phyloP scores from a whole-genome alignment of 1,140 invertebrate species.

The Hyposmocoma kahamanoa region DNA sequence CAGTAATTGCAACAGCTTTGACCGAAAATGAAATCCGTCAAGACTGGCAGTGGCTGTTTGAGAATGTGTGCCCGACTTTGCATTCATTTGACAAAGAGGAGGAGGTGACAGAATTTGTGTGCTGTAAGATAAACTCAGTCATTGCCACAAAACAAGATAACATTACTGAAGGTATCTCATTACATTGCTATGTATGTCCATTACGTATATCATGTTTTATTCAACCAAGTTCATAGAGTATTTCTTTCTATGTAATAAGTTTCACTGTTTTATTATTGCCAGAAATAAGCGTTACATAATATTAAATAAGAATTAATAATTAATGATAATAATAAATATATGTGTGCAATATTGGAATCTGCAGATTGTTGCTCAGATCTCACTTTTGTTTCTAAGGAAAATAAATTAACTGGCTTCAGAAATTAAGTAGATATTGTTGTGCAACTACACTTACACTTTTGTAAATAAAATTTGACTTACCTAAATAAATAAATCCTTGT shows the following conservation, averaged over 20 bases:
- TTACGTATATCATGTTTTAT: too few relatives aligned
- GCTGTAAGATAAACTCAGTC: slow-evolving; percentile 96
- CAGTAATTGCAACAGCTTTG: slow-evolving; percentile 90
- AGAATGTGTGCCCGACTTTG: slow-evolving; percentile 89
- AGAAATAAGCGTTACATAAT: too few relatives aligned
- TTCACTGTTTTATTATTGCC: too few relatives aligned
- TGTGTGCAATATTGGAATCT: too few relatives aligned
- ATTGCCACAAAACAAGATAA: slow-evolving; percentile 80
- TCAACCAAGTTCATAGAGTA: too few relatives aligned
- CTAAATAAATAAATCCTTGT: not conserved
- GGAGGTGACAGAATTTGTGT: slow-evolving; percentile 96
- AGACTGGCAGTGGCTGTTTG: slow-evolving; percentile 96
- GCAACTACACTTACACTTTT: not conserved
- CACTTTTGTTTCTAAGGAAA: too few relatives aligned
- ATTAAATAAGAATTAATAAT: too few relatives aligned
- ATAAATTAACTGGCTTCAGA: too few relatives aligned
- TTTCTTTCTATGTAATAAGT: too few relatives aligned
- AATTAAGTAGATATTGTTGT: too few relatives aligned
- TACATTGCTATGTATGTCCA: too few relatives aligned
- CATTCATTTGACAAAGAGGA: slow-evolving; percentile 94
- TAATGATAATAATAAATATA: not conserved
- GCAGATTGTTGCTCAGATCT: too few relatives aligned
- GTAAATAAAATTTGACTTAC: not conserved
- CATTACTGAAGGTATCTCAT: slow-evolving; percentile 72
- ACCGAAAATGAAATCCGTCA: slow-evolving; percentile 90